Evolutionary conservation across 2,888 invertebrate genomes (phyloP).

Genomic region (Scaptomyza caliginosa): DNA sequence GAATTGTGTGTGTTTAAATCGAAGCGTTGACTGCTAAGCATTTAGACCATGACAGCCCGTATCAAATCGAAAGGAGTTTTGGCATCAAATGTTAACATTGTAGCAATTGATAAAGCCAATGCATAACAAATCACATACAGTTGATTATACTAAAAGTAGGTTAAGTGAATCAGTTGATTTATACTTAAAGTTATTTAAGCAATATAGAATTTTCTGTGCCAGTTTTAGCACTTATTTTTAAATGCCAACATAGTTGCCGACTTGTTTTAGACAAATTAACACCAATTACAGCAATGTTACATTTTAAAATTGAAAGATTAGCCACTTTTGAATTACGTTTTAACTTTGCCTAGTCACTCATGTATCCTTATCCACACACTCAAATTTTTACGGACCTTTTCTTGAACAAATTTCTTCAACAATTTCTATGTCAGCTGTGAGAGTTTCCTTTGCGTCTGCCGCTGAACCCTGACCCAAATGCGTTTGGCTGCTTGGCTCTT

Average conservation of each 20-base stretch:
- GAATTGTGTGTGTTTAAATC: conserved; percentile 5
- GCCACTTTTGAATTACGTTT: conserved; percentile 15
- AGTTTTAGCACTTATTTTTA: no score
- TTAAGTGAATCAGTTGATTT: background rate
- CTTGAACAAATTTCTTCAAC: conserved; percentile 32
- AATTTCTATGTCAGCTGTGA: conserved; percentile 53
- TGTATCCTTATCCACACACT: background rate
- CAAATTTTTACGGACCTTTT: background rate
- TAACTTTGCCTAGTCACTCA: conserved; percentile 16
- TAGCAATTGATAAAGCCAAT: background rate
- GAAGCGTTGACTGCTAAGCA: background rate
- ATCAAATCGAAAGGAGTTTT: background rate
- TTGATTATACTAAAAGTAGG: background rate
- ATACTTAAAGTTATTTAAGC: background rate
- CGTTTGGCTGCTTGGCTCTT: conserved; percentile 3
- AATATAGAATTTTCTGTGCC: background rate
- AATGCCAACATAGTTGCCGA: no score
- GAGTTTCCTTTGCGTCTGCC: conserved; percentile 42
- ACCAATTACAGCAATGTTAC: background rate
- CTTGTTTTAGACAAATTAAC: background rate
- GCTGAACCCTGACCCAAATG: conserved; percentile 73
- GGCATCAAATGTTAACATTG: background rate
- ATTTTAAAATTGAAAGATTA: conserved; percentile 32
- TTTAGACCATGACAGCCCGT: conserved; percentile 1
- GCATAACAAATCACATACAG: background rate